phyloP scores from a whole-genome alignment of 2,113 vertebrate species.

The Pycnonotus jocosus region DNA sequence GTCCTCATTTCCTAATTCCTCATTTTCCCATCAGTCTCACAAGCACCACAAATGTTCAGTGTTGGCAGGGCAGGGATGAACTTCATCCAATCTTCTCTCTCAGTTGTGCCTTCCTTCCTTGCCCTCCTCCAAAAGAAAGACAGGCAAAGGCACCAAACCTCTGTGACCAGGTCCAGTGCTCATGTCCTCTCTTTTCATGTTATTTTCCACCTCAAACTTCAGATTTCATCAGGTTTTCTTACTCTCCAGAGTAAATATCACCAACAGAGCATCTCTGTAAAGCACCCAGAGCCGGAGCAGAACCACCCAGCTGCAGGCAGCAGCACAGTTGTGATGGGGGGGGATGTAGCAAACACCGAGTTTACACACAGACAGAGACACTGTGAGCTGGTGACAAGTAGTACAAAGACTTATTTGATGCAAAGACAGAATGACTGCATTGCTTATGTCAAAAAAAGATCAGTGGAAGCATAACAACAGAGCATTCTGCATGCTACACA shows the following conservation, averaged over 20 bases:
- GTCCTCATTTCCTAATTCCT: background rate
- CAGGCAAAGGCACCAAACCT: background rate
- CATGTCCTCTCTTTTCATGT: background rate
- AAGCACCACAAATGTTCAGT: rapidly evolving
- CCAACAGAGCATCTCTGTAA: background rate
- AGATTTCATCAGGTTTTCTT: background rate
- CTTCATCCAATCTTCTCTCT: background rate
- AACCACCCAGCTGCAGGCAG: background rate
- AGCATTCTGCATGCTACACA: constrained; percentile 3
- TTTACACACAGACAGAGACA: background rate
- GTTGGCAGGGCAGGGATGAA: rapidly evolving
- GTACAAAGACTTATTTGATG: constrained; percentile 50
- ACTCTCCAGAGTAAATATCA: background rate
- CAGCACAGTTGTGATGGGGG: background rate
- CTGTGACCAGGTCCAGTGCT: background rate
- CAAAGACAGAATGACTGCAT: constrained; percentile 23
- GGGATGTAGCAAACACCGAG: background rate
- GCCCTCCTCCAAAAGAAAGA: background rate
- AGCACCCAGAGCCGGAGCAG: background rate
- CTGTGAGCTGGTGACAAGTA: background rate
- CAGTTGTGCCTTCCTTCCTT: background rate
- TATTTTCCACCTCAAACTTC: background rate
- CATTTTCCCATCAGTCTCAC: background rate
- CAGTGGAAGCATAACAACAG: constrained; percentile 26
- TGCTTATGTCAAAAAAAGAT: constrained; percentile 38